Base-by-base conservation (phyloP, 2,113 vertebrate species). In the Pygoscelis adeliae region DNA sequence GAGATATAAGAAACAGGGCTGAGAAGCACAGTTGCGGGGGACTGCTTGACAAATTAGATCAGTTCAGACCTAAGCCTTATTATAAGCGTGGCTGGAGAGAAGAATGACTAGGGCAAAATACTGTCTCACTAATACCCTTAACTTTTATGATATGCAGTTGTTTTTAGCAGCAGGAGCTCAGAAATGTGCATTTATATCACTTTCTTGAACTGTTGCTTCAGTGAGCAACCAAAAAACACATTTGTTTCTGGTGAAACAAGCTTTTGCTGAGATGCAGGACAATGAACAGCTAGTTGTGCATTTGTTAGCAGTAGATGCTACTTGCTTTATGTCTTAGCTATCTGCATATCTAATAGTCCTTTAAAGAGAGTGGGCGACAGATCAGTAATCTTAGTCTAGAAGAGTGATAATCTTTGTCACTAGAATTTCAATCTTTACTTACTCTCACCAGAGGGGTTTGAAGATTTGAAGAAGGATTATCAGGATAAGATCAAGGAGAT, bases 401-500 rank as follows among this genome's bases (percentile, higher is more conserved):
- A 83, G 23, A 74, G 32, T 4, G 2, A 16, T 11, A 0, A 19
- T 10, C 34, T 62, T 91, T 52, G 36, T 30, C 55, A 29, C 23
- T 59, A 1, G 42, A 8, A 73, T 63, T 88, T 88, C 15, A 20
- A 21, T 93, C 26, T 91, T 89, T 65, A 93, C 78, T 72, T 94
- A 22, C 38, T 61, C 90, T 79, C 71, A 97, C 71, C 95, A 99
- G 99, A 98, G 82, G 97, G 98, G 49, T 98, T 98, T 83, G 97
- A 98, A 95, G 90, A 97, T 81, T 84, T 99, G 87, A 98, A 98
- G 90, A 97, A 83, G 77, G 96, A 98, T 87, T 98, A 98, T 89
- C 95, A 87, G 96, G 97, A 94, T 84, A 97, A 98, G 96, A 97
- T 65, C 0, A 93, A 98, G 87, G 98, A 98, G 93, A 83, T 98